Percentiles rank a stretch among this genome's conserved stretches.
Evolutionary conservation across 30 jellyfish, hydroid and myxozoan species (phyloP).

Genomic region (Aurelia coerulea): DNA sequence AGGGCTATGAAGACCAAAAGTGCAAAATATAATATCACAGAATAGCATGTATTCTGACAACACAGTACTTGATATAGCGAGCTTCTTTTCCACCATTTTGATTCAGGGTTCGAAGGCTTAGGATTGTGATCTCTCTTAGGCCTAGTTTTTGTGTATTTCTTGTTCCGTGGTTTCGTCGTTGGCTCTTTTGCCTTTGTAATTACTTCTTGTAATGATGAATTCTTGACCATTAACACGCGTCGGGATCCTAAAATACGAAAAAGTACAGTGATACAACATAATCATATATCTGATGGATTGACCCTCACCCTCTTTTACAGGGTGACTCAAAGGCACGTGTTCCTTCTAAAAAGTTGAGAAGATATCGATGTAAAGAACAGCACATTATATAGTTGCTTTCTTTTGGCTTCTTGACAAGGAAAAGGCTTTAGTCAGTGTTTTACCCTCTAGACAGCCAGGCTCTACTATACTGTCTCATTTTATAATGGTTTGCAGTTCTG

Average conservation of each 20-base stretch:
- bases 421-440: too few species aligned
- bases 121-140: slow-evolving; percentile 19
- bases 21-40: slow-evolving; percentile 25
- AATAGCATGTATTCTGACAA: slow-evolving; percentile 59
- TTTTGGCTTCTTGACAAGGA: too few species aligned
- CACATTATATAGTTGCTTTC: too few species aligned
- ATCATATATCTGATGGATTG: too few species aligned
- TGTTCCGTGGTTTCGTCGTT: slow-evolving; percentile 48
- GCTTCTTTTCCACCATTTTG: slow-evolving; percentile 63
- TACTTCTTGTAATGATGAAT: slow-evolving; percentile 58
- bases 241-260: slow-evolving; percentile 57
- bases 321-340: too few species aligned
- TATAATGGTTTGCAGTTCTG: too few species aligned
- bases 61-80: slow-evolving; percentile 54
- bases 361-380: too few species aligned
- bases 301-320: too few species aligned
- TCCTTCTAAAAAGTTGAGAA: too few species aligned
- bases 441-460: too few species aligned
- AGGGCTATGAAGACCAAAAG: slow-evolving; percentile 39
- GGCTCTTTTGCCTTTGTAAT: slow-evolving; percentile 64
- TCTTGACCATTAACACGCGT: slow-evolving; percentile 71
- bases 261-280: not conserved
- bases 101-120: slow-evolving; percentile 33
- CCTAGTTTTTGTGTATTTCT: slow-evolving; percentile 64
- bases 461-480: too few species aligned